Conservation (phyloP, 2,797 vertebrate genomes). For the Peromyscus eremicus region DNA sequence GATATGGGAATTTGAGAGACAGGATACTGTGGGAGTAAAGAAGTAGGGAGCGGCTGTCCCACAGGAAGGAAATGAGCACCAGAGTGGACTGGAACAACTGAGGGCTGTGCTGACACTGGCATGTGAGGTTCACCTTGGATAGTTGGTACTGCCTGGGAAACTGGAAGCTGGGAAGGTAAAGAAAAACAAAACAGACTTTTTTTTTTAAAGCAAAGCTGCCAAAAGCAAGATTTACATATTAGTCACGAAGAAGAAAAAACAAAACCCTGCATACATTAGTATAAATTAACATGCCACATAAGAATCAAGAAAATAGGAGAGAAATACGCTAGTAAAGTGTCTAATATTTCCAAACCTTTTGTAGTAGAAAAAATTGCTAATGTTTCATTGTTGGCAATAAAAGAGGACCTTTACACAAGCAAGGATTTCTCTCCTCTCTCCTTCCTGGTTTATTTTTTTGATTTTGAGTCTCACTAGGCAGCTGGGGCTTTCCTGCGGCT, state of each 20-base stretch:
- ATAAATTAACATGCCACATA: conserved; percentile 80
- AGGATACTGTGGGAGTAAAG: conserved; percentile 88
- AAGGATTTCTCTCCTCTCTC: neutral
- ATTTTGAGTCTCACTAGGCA: neutral
- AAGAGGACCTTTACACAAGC: neutral
- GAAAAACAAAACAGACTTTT: conserved; percentile 88
- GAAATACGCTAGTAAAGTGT: conserved; percentile 79
- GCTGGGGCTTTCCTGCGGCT: neutral
- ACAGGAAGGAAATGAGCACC: conserved; percentile 88
- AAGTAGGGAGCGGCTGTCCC: conserved; percentile 87
- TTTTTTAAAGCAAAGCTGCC: conserved; percentile 84
- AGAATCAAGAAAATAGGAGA: conserved; percentile 75
- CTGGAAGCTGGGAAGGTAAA: conserved; percentile 92
- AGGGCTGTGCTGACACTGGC: conserved; percentile 89
- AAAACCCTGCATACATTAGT: conserved; percentile 81
- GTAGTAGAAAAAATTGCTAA: conserved; percentile 46
- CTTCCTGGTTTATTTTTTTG: neutral
- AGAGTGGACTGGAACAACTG: conserved; percentile 88
- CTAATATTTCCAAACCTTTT: conserved; percentile 70
- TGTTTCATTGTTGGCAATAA: conserved; percentile 56
- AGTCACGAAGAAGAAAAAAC: conserved; percentile 84
- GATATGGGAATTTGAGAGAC: conserved; percentile 89
- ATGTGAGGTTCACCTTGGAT: conserved; percentile 90
- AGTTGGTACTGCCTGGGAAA: conserved; percentile 89
- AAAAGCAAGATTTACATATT: conserved; percentile 89